Percentiles rank a stretch among this genome's conserved stretches.
Conservation (phyloP, 2,888 invertebrate genomes). For the Ormyrus nitidulus region DNA sequence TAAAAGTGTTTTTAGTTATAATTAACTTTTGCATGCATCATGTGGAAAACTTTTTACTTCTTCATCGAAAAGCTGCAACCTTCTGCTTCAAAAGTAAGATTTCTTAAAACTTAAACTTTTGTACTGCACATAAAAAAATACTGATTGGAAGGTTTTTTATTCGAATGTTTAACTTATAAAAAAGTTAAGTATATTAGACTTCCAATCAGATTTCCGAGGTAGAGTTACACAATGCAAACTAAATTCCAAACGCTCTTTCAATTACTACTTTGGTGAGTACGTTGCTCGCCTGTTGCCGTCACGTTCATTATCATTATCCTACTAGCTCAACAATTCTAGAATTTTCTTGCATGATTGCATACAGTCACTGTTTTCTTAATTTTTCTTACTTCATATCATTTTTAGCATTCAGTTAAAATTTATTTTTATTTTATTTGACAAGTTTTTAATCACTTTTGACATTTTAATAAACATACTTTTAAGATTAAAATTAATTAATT, state of each 20-base stretch:
- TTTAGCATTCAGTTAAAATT: constrained; percentile 6
- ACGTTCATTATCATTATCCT: constrained; percentile 4
- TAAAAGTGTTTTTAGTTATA: constrained; percentile 13
- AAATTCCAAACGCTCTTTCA: constrained; percentile 2
- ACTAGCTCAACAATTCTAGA: neutral
- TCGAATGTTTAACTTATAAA: too few species aligned
- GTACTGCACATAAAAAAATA: neutral
- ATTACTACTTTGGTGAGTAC: constrained; percentile 39
- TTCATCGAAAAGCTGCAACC: constrained; percentile 16
- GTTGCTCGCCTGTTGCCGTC: constrained; percentile 1
- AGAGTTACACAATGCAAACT: neutral
- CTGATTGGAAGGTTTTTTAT: too few species aligned
- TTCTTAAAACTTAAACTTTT: neutral
- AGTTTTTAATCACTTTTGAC: too few species aligned
- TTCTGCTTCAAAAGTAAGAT: constrained; percentile 27
- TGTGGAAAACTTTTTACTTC: constrained; percentile 14
- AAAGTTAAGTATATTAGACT: too few species aligned
- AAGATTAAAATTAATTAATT: too few species aligned
- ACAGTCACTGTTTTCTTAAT: constrained; percentile 2
- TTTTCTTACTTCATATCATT: constrained; percentile 1
- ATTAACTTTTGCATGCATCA: constrained; percentile 24
- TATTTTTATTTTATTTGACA: neutral
- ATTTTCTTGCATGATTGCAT: constrained; percentile 31
- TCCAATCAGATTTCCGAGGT: neutral
- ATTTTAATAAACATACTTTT: too few species aligned